Conservation (phyloP, 2,888 invertebrate genomes). For the Cyclophora punctaria region DNA sequence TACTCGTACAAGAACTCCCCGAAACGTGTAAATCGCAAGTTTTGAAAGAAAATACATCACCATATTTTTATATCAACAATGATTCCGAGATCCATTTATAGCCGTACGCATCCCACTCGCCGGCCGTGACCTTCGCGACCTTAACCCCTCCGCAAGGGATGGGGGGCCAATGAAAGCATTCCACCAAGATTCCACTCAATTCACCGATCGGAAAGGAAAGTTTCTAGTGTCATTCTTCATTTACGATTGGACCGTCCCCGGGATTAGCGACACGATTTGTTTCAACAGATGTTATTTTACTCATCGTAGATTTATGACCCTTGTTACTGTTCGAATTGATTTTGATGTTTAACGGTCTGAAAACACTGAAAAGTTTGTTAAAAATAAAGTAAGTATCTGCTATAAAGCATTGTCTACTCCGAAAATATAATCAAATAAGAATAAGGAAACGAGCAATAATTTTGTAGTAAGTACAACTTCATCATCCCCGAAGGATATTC, state of each 20-base stretch:
- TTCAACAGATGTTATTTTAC: conserved; percentile 10
- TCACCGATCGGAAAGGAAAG: conserved; percentile 16
- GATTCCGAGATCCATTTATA: conserved; percentile 6
- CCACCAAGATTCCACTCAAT: conserved; percentile 20
- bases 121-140: conserved; percentile 12
- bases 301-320: not conserved
- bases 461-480: conserved; percentile 4
- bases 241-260: conserved; percentile 23
- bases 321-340: too few species aligned
- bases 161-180: conserved; percentile 24
- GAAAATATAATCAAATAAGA: too few species aligned
- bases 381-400: too few species aligned
- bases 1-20: too few species aligned
- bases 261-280: conserved; percentile 16
- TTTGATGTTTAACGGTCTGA: too few species aligned
- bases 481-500: conserved; percentile 9
- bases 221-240: conserved; percentile 30
- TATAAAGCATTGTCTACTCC: too few species aligned
- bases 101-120: conserved; percentile 4
- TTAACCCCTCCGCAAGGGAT: conserved; percentile 8
- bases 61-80: not conserved
- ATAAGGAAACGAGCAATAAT: not conserved
- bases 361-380: too few species aligned
- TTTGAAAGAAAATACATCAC: too few species aligned
- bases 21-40: too few species aligned